Percentiles rank a stretch among this genome's conserved stretches.
Conservation (phyloP, 2,888 invertebrate species). For the Drosophila lutescens region DNA sequence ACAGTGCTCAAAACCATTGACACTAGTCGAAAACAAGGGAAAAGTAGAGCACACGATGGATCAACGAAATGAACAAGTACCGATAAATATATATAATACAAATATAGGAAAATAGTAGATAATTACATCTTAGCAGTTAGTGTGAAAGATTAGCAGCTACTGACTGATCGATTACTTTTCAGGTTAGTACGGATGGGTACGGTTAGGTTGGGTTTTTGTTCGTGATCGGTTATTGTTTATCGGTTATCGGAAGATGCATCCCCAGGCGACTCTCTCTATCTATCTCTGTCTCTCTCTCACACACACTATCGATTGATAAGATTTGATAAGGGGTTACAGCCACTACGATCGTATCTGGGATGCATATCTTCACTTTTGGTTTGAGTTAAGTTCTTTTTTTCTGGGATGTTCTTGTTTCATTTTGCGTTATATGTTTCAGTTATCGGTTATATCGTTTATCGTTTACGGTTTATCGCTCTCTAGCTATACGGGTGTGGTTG, state of each 20-base stretch:
- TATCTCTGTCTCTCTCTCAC: constrained; percentile 6
- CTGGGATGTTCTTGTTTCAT: constrained; percentile 1
- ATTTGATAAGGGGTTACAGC: neutral
- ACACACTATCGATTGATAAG: neutral
- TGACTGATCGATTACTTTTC: constrained; percentile 48
- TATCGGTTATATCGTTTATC: constrained; percentile 32
- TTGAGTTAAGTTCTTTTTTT: constrained; percentile 2
- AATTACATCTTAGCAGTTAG: constrained; percentile 77
- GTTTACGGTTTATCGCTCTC: constrained; percentile 46
- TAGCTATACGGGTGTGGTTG: constrained; percentile 48
- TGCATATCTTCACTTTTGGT: constrained; percentile 24
- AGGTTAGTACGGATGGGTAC: constrained; percentile 52
- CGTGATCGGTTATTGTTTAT: constrained; percentile 32
- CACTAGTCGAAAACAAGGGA: neutral
- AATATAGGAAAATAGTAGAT: constrained; percentile 59
- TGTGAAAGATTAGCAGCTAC: constrained; percentile 71
- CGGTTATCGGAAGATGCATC: constrained; percentile 24
- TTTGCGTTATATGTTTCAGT: constrained; percentile 11
- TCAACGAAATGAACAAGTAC: constrained; percentile 18
- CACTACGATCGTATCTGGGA: constrained; percentile 18
- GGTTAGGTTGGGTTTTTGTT: constrained; percentile 30
- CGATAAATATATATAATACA: constrained; percentile 39
- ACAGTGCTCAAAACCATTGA: neutral
- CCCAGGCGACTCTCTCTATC: constrained; percentile 26
- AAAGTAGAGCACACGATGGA: constrained; percentile 6